Conservation (phyloP, 2,888 invertebrate species). For the Philhelius pedissequus region DNA sequence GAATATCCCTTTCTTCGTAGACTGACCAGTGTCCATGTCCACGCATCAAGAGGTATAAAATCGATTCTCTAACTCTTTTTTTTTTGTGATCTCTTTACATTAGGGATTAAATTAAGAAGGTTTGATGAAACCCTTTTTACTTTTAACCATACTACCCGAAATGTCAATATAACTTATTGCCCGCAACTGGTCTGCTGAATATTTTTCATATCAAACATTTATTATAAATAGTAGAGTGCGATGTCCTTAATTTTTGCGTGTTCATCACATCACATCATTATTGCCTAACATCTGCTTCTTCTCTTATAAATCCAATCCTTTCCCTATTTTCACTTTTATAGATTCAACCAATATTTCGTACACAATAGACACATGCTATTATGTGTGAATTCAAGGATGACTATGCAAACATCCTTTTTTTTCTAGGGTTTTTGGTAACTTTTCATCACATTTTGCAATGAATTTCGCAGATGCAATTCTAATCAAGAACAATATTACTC, state of each 20-base stretch:
- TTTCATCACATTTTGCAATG: conserved; percentile 52
- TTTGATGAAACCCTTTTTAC: conserved; percentile 50
- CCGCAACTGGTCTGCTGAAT: conserved; percentile 59
- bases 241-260: conserved; percentile 37
- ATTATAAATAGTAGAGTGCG: not conserved
- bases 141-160: conserved; percentile 34
- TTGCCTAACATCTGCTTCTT: conserved; percentile 62
- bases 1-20: conserved; percentile 48
- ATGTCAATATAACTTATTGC: conserved; percentile 69
- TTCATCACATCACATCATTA: conserved; percentile 11
- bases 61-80: conserved; percentile 43
- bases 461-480: conserved; percentile 60
- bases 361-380: conserved; percentile 56
- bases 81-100: conserved; percentile 40
- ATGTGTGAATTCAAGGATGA: conserved; percentile 26
- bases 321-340: conserved; percentile 25
- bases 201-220: conserved; percentile 10
- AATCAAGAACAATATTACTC: conserved; percentile 19
- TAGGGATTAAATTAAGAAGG: conserved; percentile 66
- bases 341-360: conserved; percentile 23
- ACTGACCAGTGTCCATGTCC: conserved; percentile 68
- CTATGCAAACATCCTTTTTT: conserved; percentile 45
- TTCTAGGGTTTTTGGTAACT: conserved; percentile 23
- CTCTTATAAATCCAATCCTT: conserved; percentile 47
- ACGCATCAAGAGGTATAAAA: conserved; percentile 25